These are phyloP conservation scores for Characodon lateralis DNA, from an alignment of 2,797 vertebrate species.

Conservation along the genomic window DNA sequence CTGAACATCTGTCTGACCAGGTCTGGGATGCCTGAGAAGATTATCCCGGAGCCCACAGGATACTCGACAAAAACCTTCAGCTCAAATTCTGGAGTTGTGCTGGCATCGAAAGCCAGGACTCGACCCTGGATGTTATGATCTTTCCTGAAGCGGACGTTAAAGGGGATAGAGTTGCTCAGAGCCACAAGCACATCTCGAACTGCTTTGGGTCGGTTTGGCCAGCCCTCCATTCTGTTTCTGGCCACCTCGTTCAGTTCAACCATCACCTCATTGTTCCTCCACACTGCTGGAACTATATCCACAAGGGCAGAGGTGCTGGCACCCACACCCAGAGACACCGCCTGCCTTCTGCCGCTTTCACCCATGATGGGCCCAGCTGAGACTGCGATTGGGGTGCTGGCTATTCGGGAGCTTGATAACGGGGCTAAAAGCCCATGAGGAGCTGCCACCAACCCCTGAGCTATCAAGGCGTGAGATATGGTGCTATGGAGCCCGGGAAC, in stretches of 20 bases:
- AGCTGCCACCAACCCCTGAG: slow-evolving; percentile 81
- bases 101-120: slow-evolving; percentile 85
- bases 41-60: slow-evolving; percentile 86
- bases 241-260: slow-evolving; percentile 86
- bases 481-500: slow-evolving; percentile 75
- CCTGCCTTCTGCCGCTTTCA: slow-evolving; percentile 81
- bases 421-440: slow-evolving; percentile 84
- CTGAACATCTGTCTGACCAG: slow-evolving; percentile 90
- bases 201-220: slow-evolving; percentile 83
- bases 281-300: slow-evolving; percentile 74
- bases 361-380: slow-evolving; percentile 81
- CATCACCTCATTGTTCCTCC: slow-evolving; percentile 81
- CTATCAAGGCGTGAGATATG: slow-evolving; percentile 79
- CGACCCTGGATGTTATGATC: slow-evolving; percentile 87
- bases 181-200: slow-evolving; percentile 85
- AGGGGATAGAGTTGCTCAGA: slow-evolving; percentile 85
- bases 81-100: slow-evolving; percentile 84
- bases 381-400: slow-evolving; percentile 72
- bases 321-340: slow-evolving; percentile 65
- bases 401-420: slow-evolving; percentile 76
- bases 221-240: slow-evolving; percentile 85
- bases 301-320: slow-evolving; percentile 80
- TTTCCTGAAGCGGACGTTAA: slow-evolving; percentile 91
- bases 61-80: slow-evolving; percentile 90
- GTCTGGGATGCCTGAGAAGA: slow-evolving; percentile 84